Percentiles rank a stretch among this genome's conserved stretches.
phyloP scores from a whole-genome alignment of 2,888 invertebrate genomes.

The Catocala nupta region DNA sequence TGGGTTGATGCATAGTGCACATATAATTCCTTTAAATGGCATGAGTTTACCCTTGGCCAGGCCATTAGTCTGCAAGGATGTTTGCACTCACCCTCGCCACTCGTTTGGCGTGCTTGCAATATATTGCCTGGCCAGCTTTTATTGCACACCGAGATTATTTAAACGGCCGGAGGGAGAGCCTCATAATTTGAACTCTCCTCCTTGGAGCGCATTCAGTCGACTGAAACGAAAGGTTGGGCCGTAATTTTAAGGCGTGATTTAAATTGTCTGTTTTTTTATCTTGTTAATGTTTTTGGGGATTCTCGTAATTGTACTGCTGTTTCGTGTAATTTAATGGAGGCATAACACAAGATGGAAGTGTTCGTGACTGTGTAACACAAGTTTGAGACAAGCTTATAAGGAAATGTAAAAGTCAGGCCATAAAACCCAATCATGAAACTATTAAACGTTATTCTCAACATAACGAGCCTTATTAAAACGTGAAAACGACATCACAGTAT shows the following conservation, averaged over 20 bases:
- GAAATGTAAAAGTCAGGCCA: constrained; percentile 3
- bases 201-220: constrained; percentile 55
- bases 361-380: neutral
- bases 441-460: constrained; percentile 15
- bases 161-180: constrained; percentile 65
- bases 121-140: constrained; percentile 69
- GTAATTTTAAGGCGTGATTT: constrained; percentile 59
- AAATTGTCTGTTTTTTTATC: constrained; percentile 38
- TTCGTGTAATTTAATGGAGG: neutral
- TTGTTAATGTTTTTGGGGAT: constrained; percentile 19
- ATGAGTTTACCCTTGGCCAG: constrained; percentile 51
- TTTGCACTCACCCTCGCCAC: constrained; percentile 64
- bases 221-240: constrained; percentile 57
- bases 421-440: constrained; percentile 15
- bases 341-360: neutral
- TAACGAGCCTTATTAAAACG: constrained; percentile 24
- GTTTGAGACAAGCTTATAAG: neutral
- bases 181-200: constrained; percentile 66
- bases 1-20: neutral
- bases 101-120: constrained; percentile 67
- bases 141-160: constrained; percentile 76
- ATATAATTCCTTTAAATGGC: constrained; percentile 26
- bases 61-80: constrained; percentile 64
- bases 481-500: constrained; percentile 50
- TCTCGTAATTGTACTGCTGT: constrained; percentile 3